Evolutionary conservation across 2,113 vertebrate genomes (phyloP).

Genomic region (Sinocyclocheilus rhinocerous): DNA sequence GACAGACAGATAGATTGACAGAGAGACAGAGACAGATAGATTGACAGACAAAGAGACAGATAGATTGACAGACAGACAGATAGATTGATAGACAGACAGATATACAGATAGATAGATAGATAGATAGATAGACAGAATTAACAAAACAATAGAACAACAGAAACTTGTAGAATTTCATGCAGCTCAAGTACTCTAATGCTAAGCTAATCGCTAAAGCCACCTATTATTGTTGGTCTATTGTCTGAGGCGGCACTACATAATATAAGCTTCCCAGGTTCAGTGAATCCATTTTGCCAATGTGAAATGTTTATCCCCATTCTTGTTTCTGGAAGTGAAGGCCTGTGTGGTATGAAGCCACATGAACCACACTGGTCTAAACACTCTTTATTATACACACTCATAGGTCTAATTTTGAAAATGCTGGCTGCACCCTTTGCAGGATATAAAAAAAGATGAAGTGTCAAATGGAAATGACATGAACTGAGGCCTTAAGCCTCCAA

Average conservation of each 20-base stretch:
- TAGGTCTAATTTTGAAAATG: conserved; percentile 20
- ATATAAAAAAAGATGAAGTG: conserved; percentile 42
- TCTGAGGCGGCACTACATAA: not conserved
- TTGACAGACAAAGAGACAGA: too few species aligned
- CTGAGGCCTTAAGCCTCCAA: conserved; percentile 45
- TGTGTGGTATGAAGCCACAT: not conserved
- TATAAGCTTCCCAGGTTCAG: not conserved
- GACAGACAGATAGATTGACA: too few species aligned
- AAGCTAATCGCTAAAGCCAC: too few species aligned
- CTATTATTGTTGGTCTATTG: too few species aligned
- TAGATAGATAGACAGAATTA: too few species aligned
- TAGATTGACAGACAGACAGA: too few species aligned
- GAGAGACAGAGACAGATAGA: too few species aligned
- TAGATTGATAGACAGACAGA: too few species aligned
- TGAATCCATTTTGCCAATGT: not conserved
- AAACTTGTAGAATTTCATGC: too few species aligned
- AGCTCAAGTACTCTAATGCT: too few species aligned
- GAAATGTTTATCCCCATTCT: conserved; percentile 25
- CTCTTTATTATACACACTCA: conserved; percentile 3
- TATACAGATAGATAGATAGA: too few species aligned
- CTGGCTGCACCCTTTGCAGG: not conserved
- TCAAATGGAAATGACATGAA: conserved; percentile 51
- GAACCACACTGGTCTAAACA: not conserved
- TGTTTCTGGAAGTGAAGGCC: not conserved
- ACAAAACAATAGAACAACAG: too few species aligned